These are phyloP conservation scores for Thalassarche chlororhynchos DNA, from an alignment of 2,113 vertebrate genomes.

Conservation along the genomic window DNA sequence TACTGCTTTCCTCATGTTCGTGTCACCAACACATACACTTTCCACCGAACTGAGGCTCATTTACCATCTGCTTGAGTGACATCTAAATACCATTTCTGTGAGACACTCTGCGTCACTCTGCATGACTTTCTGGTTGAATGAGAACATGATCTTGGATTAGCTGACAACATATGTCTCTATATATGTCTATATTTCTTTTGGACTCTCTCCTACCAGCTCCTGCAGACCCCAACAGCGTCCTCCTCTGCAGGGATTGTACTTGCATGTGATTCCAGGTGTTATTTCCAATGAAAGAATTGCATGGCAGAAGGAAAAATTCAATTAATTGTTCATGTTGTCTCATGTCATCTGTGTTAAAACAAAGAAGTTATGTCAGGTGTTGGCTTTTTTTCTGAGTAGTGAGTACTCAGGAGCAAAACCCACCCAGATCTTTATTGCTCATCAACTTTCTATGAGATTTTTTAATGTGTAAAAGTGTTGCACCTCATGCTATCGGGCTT, in stretches of 20 bases:
- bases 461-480: neutral
- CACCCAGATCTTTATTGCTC: neutral
- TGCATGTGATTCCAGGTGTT: constrained; percentile 4
- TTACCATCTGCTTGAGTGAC: neutral
- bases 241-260: neutral
- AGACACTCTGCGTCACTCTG: neutral
- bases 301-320: neutral
- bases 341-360: neutral
- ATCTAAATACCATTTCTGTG: neutral
- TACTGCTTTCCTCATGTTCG: neutral
- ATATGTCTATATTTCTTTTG: neutral
- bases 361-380: neutral
- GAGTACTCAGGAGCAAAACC: neutral
- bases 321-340: neutral
- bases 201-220: neutral
- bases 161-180: neutral
- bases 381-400: neutral
- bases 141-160: constrained; percentile 55
- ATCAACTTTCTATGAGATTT: neutral
- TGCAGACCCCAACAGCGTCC: neutral
- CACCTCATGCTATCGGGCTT: neutral
- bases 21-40: neutral
- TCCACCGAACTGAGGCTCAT: neutral
- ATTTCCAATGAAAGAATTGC: neutral
- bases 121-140: constrained; percentile 45